Percentiles rank a stretch among this genome's conserved stretches.
Evolutionary conservation across 2,113 vertebrate species (phyloP).

Genomic region (Ophiodon elongatus): DNA sequence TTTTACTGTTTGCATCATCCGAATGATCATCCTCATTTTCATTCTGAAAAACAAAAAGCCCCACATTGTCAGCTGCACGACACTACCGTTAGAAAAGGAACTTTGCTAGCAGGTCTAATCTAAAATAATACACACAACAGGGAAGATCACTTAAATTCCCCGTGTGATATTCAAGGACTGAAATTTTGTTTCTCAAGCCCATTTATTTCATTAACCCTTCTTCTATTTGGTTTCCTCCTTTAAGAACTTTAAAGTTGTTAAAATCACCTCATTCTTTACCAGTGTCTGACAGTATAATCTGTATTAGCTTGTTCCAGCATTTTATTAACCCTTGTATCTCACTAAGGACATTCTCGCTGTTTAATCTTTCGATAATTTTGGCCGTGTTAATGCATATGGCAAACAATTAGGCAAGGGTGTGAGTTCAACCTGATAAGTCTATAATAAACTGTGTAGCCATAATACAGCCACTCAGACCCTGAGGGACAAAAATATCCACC

Average conservation of each 20-base stretch:
- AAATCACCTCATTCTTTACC: not conserved
- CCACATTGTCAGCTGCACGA: not conserved
- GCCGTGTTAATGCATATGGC: too few relatives aligned
- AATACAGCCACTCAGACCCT: too few relatives aligned
- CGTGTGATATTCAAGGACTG: not conserved
- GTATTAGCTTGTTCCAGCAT: not conserved
- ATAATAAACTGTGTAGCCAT: too few relatives aligned
- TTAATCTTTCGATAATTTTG: too few relatives aligned
- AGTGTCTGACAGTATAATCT: not conserved
- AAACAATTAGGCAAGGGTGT: too few relatives aligned
- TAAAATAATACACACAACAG: not conserved
- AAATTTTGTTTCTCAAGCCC: not conserved
- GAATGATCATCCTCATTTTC: conserved; percentile 65
- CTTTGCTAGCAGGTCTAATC: not conserved
- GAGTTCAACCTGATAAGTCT: too few relatives aligned
- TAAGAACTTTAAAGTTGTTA: not conserved
- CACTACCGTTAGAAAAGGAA: not conserved
- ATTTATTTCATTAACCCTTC: not conserved
- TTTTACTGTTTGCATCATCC: conserved; percentile 54
- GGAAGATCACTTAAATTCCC: not conserved
- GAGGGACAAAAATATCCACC: too few relatives aligned
- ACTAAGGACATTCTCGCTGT: too few relatives aligned
- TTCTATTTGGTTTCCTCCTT: not conserved
- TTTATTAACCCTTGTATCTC: not conserved
- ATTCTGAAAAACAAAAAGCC: conserved; percentile 64